Percentiles rank a stretch among this genome's conserved stretches.
phyloP scores from a whole-genome alignment of 2,113 vertebrate species.

The Chaenogobius annularis region DNA sequence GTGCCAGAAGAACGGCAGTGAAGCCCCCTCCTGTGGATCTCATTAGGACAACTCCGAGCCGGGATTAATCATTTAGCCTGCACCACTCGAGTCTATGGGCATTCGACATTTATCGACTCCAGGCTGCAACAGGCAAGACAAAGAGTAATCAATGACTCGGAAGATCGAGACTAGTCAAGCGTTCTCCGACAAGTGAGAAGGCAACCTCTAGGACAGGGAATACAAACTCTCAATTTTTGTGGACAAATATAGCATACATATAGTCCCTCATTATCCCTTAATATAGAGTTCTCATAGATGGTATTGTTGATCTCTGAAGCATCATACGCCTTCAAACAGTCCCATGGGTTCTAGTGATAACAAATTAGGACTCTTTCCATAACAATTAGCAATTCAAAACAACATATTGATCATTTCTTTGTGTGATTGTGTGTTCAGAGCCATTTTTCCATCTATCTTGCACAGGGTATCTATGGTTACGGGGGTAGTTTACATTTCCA shows the following conservation, averaged over 20 bases:
- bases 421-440: no score
- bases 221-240: neutral
- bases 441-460: no score
- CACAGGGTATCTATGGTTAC: no score
- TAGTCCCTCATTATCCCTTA: no score
- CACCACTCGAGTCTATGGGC: neutral
- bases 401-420: no score
- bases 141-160: neutral
- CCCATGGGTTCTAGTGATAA: no score
- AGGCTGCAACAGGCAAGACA: constrained; percentile 8
- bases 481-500: no score
- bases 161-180: neutral
- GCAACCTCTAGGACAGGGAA: neutral
- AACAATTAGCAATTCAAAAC: no score
- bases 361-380: no score
- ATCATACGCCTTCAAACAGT: no score
- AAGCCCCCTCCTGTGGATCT: constrained; percentile 15
- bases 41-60: constrained; percentile 13
- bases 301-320: no score
- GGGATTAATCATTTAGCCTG: constrained; percentile 38
- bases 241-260: neutral
- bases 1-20: constrained; percentile 17
- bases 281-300: no score
- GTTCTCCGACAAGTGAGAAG: neutral
- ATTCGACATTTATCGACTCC: neutral